phyloP scores from a whole-genome alignment of 2,113 vertebrate genomes.

The Cebidichthys violaceus region DNA sequence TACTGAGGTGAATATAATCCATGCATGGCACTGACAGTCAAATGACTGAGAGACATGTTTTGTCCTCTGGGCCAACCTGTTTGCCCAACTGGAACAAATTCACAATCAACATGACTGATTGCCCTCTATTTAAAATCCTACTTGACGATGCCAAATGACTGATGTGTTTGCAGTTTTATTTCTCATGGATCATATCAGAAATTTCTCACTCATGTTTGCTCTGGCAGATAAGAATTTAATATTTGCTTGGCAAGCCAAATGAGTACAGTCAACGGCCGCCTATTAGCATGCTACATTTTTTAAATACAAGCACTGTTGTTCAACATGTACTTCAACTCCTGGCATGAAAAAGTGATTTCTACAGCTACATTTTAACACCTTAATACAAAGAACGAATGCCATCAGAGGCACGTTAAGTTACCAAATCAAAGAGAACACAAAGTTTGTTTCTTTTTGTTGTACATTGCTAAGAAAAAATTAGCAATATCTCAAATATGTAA shows the following conservation, averaged over 20 bases:
- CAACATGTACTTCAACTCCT: constrained; percentile 2
- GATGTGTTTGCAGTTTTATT: constrained; percentile 57
- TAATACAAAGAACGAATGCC: not conserved
- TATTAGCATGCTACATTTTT: constrained; percentile 22
- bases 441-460: constrained; percentile 3
- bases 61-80: constrained; percentile 53
- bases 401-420: not conserved
- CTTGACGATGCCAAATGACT: constrained; percentile 56
- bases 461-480: not conserved
- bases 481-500: constrained; percentile 7
- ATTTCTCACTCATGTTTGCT: constrained; percentile 55
- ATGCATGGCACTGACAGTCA: constrained; percentile 42
- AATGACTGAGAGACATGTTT: constrained; percentile 52
- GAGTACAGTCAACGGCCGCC: constrained; percentile 14
- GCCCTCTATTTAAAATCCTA: constrained; percentile 47
- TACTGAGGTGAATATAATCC: constrained; percentile 56
- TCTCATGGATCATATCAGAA: constrained; percentile 49
- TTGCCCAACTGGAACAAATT: constrained; percentile 65
- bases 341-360: constrained; percentile 20
- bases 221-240: constrained; percentile 62
- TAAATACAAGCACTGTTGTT: constrained; percentile 19
- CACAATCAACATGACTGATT: constrained; percentile 58
- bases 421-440: not conserved
- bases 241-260: constrained; percentile 51
- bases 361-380: not conserved